These are phyloP conservation scores for Pelodiscus sinensis DNA, from an alignment of 2,113 vertebrate species.

Conservation along the genomic window DNA sequence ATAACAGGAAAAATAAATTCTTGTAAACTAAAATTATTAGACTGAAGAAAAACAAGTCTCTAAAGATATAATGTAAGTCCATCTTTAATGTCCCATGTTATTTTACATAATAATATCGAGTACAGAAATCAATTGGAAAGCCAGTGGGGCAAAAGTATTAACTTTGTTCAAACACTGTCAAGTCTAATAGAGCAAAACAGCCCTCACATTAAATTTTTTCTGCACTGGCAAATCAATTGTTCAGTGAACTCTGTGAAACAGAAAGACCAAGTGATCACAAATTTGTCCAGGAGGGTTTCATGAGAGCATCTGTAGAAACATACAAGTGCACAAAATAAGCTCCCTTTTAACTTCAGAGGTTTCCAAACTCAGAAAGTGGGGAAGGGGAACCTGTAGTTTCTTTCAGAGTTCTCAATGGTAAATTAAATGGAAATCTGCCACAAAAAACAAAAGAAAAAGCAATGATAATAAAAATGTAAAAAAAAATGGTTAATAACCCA, in stretches of 20 bases:
- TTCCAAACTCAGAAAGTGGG: not conserved
- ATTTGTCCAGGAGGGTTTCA: not conserved
- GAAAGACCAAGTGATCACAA: not conserved
- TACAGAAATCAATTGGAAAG: constrained; percentile 46
- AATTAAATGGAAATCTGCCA: not conserved
- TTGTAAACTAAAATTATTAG: not conserved
- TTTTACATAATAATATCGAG: constrained; percentile 37
- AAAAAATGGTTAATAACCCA: not conserved
- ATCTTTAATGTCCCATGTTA: constrained; percentile 23
- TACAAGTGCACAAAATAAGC: not conserved
- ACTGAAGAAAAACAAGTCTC: constrained; percentile 29
- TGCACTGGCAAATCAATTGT: constrained; percentile 38
- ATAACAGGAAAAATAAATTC: accelerated
- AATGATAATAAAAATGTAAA: not conserved
- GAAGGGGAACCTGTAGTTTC: not conserved
- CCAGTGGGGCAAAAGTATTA: constrained; percentile 52
- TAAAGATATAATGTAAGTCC: constrained; percentile 13
- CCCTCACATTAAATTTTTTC: constrained; percentile 13
- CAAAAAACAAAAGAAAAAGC: not conserved
- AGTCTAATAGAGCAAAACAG: constrained; percentile 43
- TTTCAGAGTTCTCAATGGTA: not conserved
- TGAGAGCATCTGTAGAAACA: not conserved
- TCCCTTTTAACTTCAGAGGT: not conserved
- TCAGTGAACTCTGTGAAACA: constrained; percentile 25
- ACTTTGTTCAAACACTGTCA: constrained; percentile 66